Conservation (phyloP, 2,888 invertebrate genomes). For the Lithophane socia region DNA sequence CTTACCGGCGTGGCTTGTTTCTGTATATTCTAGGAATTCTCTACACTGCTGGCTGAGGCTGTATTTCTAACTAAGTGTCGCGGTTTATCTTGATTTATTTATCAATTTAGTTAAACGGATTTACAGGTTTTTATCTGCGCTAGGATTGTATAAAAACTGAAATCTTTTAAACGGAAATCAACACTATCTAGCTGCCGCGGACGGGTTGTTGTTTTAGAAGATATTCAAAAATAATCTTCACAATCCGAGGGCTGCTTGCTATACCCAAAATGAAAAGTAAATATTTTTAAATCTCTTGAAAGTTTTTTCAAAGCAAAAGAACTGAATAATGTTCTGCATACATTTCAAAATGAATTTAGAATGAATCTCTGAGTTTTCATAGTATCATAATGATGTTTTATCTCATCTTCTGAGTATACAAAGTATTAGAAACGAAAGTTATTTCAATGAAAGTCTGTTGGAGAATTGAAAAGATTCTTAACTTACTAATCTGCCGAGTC, state of each 20-base stretch:
- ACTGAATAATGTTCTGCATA: conserved; percentile 61
- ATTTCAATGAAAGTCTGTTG: conserved; percentile 54
- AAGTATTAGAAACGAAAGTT: conserved; percentile 51
- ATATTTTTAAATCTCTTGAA: conserved; percentile 65
- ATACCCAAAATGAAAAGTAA: conserved; percentile 72
- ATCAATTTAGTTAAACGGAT: conserved; percentile 62
- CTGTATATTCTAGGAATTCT: conserved; percentile 63
- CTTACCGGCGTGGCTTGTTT: conserved; percentile 67
- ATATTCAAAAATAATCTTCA: conserved; percentile 64
- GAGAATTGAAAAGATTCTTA: conserved; percentile 56
- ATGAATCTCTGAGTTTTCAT: conserved; percentile 46
- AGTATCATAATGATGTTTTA: conserved; percentile 48
- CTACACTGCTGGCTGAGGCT: conserved; percentile 37
- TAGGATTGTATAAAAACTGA: conserved; percentile 29
- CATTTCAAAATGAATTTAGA: conserved; percentile 61
- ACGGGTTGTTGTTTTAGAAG: conserved; percentile 59
- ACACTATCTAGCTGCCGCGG: conserved; percentile 33
- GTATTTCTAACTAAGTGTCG: conserved; percentile 66
- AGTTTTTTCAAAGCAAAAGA: conserved; percentile 56
- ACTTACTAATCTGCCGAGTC: conserved; percentile 58
- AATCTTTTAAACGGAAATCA: conserved; percentile 56
- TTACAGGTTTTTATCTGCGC: conserved; percentile 42
- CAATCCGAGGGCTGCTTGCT: conserved; percentile 59
- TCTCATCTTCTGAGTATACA: conserved; percentile 41
- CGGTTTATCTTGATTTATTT: conserved; percentile 59